Evolutionary conservation across 2,888 invertebrate species (phyloP).

Genomic region (Stenolophus ochropezus): DNA sequence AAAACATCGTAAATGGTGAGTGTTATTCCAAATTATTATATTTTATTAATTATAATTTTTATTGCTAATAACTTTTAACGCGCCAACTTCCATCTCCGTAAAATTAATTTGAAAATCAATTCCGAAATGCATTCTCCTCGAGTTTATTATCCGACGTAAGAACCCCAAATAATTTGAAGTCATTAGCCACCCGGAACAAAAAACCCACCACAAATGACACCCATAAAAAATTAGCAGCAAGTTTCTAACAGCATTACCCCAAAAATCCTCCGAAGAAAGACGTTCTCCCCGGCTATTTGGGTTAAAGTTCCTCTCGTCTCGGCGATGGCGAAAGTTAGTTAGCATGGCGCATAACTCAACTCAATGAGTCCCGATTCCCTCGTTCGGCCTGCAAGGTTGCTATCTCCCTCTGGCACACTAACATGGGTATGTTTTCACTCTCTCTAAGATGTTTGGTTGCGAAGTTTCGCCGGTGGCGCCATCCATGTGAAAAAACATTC

Average conservation of each 20-base stretch:
- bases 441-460: slow-evolving; percentile 38
- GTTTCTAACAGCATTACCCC: slow-evolving; percentile 33
- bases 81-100: not conserved
- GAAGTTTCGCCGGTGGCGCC: slow-evolving; percentile 52
- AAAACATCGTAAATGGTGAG: not conserved
- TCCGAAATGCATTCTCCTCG: not conserved
- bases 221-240: slow-evolving; percentile 40
- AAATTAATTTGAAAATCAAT: not conserved
- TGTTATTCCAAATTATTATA: too few species aligned
- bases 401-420: slow-evolving; percentile 4
- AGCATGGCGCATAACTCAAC: slow-evolving; percentile 55
- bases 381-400: slow-evolving; percentile 20
- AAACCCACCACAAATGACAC: slow-evolving; percentile 26
- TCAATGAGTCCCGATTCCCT: slow-evolving; percentile 52
- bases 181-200: not conserved
- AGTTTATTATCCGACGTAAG: not conserved
- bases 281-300: slow-evolving; percentile 46
- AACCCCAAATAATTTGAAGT: not conserved
- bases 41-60: too few species aligned
- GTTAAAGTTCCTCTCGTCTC: slow-evolving; percentile 39
- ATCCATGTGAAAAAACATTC: slow-evolving; percentile 48
- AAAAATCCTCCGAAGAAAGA: slow-evolving; percentile 26
- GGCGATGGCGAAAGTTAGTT: slow-evolving; percentile 52
- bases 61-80: not conserved
- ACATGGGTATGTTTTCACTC: not conserved